These are phyloP conservation scores for Andricus grossulariae DNA, from an alignment of 1,140 invertebrate species.

Conservation along the genomic window DNA sequence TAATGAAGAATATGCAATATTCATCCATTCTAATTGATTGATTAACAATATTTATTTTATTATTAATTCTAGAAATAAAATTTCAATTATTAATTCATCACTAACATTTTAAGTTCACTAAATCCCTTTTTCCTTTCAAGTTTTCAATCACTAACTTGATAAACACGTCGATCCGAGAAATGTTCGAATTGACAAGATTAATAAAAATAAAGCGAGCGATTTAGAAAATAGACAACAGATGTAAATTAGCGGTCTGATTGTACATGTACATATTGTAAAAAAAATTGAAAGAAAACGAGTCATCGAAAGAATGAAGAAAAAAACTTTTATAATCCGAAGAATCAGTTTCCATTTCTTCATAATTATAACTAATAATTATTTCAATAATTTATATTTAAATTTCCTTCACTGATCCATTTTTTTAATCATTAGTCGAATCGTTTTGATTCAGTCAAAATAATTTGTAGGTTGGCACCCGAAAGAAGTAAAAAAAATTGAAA, in stretches of 20 bases:
- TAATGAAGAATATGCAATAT: no score
- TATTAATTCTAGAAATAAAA: background rate
- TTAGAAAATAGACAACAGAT: constrained; percentile 19
- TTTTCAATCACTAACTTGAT: constrained; percentile 1
- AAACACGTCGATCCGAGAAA: background rate
- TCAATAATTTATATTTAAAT: no score
- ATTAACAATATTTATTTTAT: no score
- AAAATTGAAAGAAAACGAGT: constrained; percentile 5
- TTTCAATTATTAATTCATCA: background rate
- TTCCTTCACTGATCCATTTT: no score
- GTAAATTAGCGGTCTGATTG: constrained; percentile 6
- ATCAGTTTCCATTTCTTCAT: constrained; percentile 9
- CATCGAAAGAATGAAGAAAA: constrained; percentile 6
- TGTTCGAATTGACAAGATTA: background rate
- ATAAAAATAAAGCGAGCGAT: background rate
- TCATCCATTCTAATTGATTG: no score
- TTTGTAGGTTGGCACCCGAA: no score
- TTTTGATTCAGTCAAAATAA: no score
- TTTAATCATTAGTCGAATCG: no score
- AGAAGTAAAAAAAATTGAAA: no score
- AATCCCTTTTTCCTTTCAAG: background rate
- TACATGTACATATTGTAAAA: constrained; percentile 29
- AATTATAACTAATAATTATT: no score
- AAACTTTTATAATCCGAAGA: background rate
- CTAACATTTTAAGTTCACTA: background rate